Base-by-base conservation (phyloP, 2,797 vertebrate genomes). In the Hybognathus amarus region DNA sequence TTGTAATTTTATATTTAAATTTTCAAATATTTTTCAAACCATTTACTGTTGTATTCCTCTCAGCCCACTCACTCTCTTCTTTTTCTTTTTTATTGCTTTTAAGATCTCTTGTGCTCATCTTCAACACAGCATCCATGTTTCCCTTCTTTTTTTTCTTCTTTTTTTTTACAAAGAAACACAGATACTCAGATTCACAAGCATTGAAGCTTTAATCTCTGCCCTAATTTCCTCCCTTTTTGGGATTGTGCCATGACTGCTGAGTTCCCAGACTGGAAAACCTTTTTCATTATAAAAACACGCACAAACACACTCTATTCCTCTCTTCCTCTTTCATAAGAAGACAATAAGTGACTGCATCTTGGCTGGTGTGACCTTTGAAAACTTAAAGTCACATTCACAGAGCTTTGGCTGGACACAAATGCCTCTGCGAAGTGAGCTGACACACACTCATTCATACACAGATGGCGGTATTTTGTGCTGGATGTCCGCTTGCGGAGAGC, bases 191-290 rank as follows among this genome's bases (percentile, higher is more conserved):
- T 30, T 82, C 86, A 64, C 80, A 84, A 59, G 70, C 68, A 74
- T 88, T 92, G 91, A 92, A 93, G 93, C 90, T 92, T 93, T 92
- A 93, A 94, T 94, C 93, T 93, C 90, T 92, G 92, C 85, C 91
- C 92, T 88, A 92, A 92, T 94, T 94, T 92, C 83, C 87, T 88
- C 87, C 77, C 87, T 89, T 90, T 91, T 89, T 93, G 91, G 92
- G 90, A 83, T 45, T 89, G 86, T 89, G 93, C 92, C 92, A 94
- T 75, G 84, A 87, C 90, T 91, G 90, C 92, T 89, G 90, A 68
- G 71, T 92, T 93, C 91, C 91, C 89, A 87, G 78, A 87, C 89
- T 91, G 89, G 87, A 87, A 82, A 86, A 83, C 86, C 90, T 91
- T 92, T 91, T 89, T 92, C 87, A 85, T 87, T 90, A 87, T 81